Evolutionary conservation across 2,797 vertebrate genomes (phyloP).

Genomic region (Paratrypauchen microcephalus): DNA sequence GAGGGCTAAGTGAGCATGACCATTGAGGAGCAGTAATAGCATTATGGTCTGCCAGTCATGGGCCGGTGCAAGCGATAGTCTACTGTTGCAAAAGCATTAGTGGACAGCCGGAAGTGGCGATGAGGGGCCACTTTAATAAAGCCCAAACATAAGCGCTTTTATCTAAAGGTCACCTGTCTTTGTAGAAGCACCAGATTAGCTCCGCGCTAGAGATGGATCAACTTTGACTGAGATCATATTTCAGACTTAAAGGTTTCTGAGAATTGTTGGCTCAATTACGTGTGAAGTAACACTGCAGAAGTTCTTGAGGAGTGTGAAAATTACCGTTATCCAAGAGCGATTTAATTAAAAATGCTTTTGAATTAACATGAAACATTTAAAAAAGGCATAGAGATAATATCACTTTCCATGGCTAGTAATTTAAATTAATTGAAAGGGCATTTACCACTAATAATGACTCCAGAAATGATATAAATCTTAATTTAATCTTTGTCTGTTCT

Average conservation of each 20-base stretch:
- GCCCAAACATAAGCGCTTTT: not conserved
- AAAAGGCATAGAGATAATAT: not conserved
- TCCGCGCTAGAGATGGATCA: constrained; percentile 6
- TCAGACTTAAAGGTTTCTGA: not conserved
- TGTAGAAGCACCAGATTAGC: constrained; percentile 4
- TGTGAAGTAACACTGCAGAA: not conserved
- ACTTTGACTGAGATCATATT: constrained; percentile 8
- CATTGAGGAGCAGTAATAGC: constrained; percentile 65
- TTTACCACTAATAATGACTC: too few species aligned
- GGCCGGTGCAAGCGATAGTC: constrained; percentile 44
- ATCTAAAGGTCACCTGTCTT: constrained; percentile 3
- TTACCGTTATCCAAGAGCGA: not conserved
- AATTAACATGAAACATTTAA: not conserved
- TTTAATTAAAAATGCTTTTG: not conserved
- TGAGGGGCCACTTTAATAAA: constrained; percentile 13
- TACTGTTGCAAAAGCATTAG: constrained; percentile 48
- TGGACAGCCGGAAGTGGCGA: constrained; percentile 30
- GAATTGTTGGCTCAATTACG: not conserved
- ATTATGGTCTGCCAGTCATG: constrained; percentile 68
- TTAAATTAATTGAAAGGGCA: not conserved
- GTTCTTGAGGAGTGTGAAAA: not conserved
- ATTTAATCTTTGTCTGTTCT: not conserved
- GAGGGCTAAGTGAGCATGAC: constrained; percentile 71
- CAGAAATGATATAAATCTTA: not conserved
- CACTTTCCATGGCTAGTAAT: not conserved